These are phyloP conservation scores for Corvus moneduloides DNA, from an alignment of 2,113 vertebrate species.

Conservation along the genomic window DNA sequence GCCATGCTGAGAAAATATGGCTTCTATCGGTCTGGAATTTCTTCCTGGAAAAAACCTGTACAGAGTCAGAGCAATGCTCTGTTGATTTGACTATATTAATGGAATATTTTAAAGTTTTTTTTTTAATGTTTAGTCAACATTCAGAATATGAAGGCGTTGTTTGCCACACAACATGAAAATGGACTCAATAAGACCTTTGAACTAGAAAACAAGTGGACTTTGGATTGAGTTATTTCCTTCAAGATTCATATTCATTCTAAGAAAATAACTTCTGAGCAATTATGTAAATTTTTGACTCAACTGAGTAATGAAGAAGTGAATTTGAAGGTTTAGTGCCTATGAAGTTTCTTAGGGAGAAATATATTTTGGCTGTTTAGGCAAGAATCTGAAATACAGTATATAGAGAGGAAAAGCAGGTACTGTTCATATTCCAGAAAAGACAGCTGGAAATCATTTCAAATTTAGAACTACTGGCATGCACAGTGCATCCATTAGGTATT, in stretches of 20 bases:
- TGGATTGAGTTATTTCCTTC: not conserved
- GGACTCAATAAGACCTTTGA: constrained; percentile 4
- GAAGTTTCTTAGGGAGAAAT: not conserved
- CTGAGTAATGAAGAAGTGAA: not conserved
- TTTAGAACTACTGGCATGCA: constrained; percentile 5
- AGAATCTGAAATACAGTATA: not conserved
- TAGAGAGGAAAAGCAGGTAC: constrained; percentile 42
- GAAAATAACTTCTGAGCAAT: not conserved
- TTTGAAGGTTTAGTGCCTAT: not conserved
- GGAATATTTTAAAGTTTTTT: not conserved
- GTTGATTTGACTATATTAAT: not conserved
- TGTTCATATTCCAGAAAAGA: constrained; percentile 32
- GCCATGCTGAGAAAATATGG: not conserved
- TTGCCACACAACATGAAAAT: not conserved
- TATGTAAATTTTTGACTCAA: not conserved
- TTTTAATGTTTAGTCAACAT: not conserved
- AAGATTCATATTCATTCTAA: not conserved
- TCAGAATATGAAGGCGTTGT: not conserved
- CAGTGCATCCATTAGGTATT: constrained; percentile 25
- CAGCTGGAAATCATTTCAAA: constrained; percentile 42
- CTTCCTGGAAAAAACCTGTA: not conserved
- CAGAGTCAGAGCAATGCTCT: not conserved
- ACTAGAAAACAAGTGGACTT: not conserved
- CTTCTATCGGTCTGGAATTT: constrained; percentile 6
- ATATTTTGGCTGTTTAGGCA: not conserved